Conservation (phyloP, 2,797 vertebrate species). For the Carapus acus region DNA sequence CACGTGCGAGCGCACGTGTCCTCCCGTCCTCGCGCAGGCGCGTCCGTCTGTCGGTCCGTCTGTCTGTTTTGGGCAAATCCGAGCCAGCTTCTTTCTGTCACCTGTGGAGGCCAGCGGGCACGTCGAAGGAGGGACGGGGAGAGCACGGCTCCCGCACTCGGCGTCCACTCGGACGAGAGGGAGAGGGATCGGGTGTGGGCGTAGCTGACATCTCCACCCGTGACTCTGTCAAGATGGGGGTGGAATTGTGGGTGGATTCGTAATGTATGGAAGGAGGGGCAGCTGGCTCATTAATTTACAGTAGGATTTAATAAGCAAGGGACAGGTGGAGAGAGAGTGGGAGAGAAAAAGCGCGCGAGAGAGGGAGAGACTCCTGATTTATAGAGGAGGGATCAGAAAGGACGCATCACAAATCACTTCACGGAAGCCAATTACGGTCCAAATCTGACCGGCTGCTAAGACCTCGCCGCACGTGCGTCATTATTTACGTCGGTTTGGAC, state of each 20-base stretch:
- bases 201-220: conserved; percentile 16
- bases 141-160: conserved; percentile 3
- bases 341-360: conserved; percentile 35
- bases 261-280: conserved; percentile 29
- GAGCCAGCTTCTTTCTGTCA: too few relatives aligned
- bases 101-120: too few relatives aligned
- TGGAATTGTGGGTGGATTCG: conserved; percentile 47
- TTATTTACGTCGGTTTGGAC: conserved; percentile 10
- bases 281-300: conserved; percentile 48
- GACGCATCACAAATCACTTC: neutral
- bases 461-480: neutral
- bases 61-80: too few relatives aligned
- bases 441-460: conserved; percentile 1
- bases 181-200: conserved; percentile 33
- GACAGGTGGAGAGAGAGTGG: conserved; percentile 39
- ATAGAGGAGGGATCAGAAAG: conserved; percentile 5
- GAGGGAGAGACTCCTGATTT: conserved; percentile 13
- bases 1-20: conserved; percentile 8
- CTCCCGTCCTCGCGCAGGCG: neutral
- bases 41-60: too few relatives aligned
- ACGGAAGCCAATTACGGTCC: neutral
- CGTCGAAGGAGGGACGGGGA: conserved; percentile 10
- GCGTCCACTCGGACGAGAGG: conserved; percentile 6
- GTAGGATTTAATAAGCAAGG: too few relatives aligned
- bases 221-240: conserved; percentile 33